Evolutionary conservation across 2,888 invertebrate genomes (phyloP), one percentile per base, ranked within the genome.

Genomic region (Oxycera nigricornis): DNA sequence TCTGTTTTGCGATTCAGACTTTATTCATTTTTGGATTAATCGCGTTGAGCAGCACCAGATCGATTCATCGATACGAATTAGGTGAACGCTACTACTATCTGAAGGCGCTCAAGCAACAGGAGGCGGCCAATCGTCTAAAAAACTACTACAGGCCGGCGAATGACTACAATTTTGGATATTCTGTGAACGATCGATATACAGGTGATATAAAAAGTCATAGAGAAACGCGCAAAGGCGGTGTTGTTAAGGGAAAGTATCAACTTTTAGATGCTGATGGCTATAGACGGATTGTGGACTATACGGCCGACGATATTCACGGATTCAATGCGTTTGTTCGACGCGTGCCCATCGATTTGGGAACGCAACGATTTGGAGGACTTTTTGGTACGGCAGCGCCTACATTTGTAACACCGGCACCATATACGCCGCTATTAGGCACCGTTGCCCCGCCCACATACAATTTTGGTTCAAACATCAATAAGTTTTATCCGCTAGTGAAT

Each of bases 321-420:
- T 86, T 86, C 81, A 85, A 86, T 79, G 85, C 86, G 61, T 82
- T 85, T 31, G 86, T 85, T 30, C 81, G 81, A 78, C 83, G 81
- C n/a, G n/a, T 70, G 20, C 70, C 70, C 9, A 17, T 31, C 0
- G 14, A 26, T 3, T 2, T 20, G 7, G 17, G 30, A 24, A 52
- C 30, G 14, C 9, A n/a, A 20, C 20, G 35, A 7, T 24, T 7
- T 24, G 20, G 28, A 9, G 67, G 46, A n/a, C 17, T 1, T 35
- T 46, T 68, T 52, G 7, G 31, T 7, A 52, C 70, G 9, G 6
- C 22, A 11, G 31, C 31, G 6, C 55, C 70, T 11, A 11, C 24
- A 1, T 41, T 41, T 24, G 41, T 24, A 41, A 59, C 59, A 28
- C 9, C 59, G 2, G 7, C 28, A 2, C 39, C 65, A 41, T 65